These are phyloP conservation scores for Ctenomys sociabilis DNA, from an alignment of 2,113 vertebrate genomes.

Conservation along the genomic window DNA sequence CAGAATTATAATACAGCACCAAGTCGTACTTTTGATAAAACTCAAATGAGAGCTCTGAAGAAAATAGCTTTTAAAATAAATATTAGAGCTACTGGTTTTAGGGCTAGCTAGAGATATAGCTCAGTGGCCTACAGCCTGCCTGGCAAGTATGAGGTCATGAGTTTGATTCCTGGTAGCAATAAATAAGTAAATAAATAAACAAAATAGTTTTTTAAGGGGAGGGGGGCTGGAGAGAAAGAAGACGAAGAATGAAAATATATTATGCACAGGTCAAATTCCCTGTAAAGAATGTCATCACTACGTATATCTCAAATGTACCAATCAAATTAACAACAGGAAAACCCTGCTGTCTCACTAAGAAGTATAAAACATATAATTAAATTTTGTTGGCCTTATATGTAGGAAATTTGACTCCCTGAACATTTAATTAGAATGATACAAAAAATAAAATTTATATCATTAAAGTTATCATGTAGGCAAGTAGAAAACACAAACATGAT, in stretches of 20 bases:
- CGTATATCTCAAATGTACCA: neutral
- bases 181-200: too few relatives aligned
- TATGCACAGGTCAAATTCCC: neutral
- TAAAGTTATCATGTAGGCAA: conserved; percentile 19
- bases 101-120: too few relatives aligned
- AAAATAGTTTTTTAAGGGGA: neutral
- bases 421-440: conserved; percentile 13
- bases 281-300: neutral
- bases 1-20: neutral
- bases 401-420: neutral
- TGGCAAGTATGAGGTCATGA: too few relatives aligned
- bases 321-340: neutral
- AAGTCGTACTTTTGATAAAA: neutral
- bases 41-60: neutral
- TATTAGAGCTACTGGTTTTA: neutral
- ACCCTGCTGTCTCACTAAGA: neutral
- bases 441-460: neutral
- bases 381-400: neutral
- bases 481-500: neutral
- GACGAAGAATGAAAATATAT: neutral
- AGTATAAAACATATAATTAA: neutral
- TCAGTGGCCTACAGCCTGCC: too few relatives aligned
- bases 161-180: too few relatives aligned
- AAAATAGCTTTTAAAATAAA: conserved; percentile 6
- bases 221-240: neutral